Base-by-base conservation (phyloP, 2,113 vertebrate species). In the Vimba vimba region DNA sequence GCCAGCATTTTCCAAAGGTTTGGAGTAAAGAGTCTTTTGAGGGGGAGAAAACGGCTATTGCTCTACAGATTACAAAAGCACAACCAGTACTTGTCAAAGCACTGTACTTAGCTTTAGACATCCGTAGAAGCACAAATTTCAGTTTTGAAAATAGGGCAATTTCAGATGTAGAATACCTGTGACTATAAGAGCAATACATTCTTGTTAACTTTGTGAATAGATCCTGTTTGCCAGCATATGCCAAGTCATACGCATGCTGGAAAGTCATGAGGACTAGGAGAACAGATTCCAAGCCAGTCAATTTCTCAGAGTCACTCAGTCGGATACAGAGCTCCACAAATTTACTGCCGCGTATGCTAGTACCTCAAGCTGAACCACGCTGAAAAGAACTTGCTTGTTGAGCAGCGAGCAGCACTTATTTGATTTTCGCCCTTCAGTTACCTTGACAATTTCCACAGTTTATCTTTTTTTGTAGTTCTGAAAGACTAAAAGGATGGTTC, bases 261-360 rank as follows among this genome's bases (percentile, higher is more conserved):
- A 15, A 82, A 57, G 66, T 57, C 50, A 36, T 36, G 68, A 74
- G 33, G 27, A 83, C 50, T 55, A 39, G 82, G 50, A 25, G 45
- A 64, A 47, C n/a, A 10, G 79, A 57, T 55, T 64, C 47, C 71
- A 5, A 83, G 45, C 71, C 79, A 82, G 77, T 80, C 78, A 86
- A 80, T 74, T 60, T 79, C 50, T 82, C 45, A 52, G 64, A 86
- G 79, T 82, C 78, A 86, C 55, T 75, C 85, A 81, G 68, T 86
- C 43, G 79, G 78, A 71, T 47, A 64, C 60, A 66, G 79, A 66
- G 59, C 60, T 43, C 39, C 66, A 33, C 57, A 55, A 57, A 86
- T 79, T 33, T 86, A 57, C 64, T 59, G 25, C 33, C 30, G 11
- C n/a, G 13, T 36, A 60, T 13, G 66, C 69, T 59, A 55, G 69